Conservation (phyloP, 2,113 vertebrate species). For the Amia ocellicauda region DNA sequence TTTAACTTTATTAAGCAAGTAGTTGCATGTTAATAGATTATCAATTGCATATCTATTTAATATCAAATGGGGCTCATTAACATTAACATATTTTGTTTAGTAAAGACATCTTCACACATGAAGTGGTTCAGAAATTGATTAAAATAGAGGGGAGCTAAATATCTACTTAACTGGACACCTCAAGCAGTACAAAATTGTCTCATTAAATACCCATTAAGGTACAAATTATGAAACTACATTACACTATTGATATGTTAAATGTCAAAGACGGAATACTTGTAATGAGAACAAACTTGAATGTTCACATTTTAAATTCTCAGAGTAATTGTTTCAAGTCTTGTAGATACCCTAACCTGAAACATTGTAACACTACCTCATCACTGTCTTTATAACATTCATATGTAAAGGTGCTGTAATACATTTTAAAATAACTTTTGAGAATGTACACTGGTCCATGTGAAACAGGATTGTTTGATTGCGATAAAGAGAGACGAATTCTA, state of each 20-base stretch:
- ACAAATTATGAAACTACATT: not conserved
- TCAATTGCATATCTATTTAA: too few species aligned
- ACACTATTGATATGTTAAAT: not conserved
- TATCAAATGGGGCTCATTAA: too few species aligned
- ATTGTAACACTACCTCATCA: not conserved
- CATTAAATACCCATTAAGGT: constrained; percentile 1
- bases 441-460: not conserved
- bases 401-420: too few species aligned
- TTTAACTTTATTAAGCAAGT: too few species aligned
- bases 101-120: not conserved
- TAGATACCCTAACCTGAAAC: not conserved
- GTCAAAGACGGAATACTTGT: not conserved
- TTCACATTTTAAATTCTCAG: not conserved
- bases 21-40: too few species aligned
- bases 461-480: not conserved
- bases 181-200: not conserved
- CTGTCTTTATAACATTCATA: not conserved
- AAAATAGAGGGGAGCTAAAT: not conserved
- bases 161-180: constrained; percentile 1
- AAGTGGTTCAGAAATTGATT: not conserved
- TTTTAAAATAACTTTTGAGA: too few species aligned
- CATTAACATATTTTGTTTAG: not conserved
- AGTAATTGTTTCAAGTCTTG: not conserved
- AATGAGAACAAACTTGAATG: not conserved
- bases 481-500: too few species aligned